These are phyloP conservation scores for Aleiodes alternator DNA, from an alignment of 2,888 invertebrate genomes.

Conservation along the genomic window DNA sequence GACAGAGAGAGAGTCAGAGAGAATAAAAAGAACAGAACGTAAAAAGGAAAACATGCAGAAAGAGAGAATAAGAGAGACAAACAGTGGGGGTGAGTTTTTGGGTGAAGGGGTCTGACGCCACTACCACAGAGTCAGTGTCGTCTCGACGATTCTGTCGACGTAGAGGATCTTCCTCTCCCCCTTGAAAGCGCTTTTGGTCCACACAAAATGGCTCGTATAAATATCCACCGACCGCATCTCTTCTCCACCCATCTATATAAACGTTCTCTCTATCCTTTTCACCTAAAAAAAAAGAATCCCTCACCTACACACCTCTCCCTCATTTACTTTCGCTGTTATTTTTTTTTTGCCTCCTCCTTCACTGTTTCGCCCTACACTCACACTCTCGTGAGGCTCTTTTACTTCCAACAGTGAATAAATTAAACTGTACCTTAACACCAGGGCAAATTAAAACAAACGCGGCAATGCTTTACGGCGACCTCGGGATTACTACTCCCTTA, in stretches of 20 bases:
- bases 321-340: conserved; percentile 6
- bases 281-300: not conserved
- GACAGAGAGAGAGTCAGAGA: conserved; percentile 27
- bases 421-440: conserved; percentile 54
- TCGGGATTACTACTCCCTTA: conserved; percentile 51
- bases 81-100: conserved; percentile 12
- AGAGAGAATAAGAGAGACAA: conserved; percentile 18
- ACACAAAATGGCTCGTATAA: conserved; percentile 60
- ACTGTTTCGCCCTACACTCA: not conserved
- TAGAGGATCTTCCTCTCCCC: not conserved
- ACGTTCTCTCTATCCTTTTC: conserved; percentile 43
- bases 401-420: conserved; percentile 61
- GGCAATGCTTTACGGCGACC: conserved; percentile 55
- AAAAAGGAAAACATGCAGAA: conserved; percentile 6
- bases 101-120: conserved; percentile 23
- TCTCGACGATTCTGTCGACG: conserved; percentile 30
- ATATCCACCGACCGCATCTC: conserved; percentile 50
- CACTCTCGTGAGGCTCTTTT: conserved; percentile 55
- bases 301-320: conserved; percentile 4
- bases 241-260: conserved; percentile 47
- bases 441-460: conserved; percentile 61
- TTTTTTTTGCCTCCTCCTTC: not conserved
- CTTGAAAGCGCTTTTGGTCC: conserved; percentile 13
- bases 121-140: conserved; percentile 18
- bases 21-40: conserved; percentile 8